Evolutionary conservation across 2,888 invertebrate genomes (phyloP), one percentile per base, ranked within the genome.

Genomic region (Drosophila mimetica): DNA sequence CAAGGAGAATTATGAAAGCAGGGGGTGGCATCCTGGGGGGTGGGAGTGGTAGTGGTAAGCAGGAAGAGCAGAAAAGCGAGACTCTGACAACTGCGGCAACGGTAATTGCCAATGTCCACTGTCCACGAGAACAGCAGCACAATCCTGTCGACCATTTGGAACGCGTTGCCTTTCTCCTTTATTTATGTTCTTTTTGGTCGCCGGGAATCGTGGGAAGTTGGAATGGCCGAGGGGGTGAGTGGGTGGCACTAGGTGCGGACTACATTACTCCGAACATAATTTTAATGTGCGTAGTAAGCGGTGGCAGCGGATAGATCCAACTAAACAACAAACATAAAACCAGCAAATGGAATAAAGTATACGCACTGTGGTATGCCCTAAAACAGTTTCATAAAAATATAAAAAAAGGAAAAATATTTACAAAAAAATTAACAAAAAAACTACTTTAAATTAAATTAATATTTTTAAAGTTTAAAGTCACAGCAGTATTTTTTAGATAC

Each of bases 61-160:
- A 16, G 42, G 41, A 37, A 32, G 34, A 18, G 48, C 61, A 51
- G 69, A 52, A 47, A 34, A 58, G 51, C 44, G 70, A 41, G 36
- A 75, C 76, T 80, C 75, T 80, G 80, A 83, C 80, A 81, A 80
- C 80, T 80, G 77, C 79, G 78, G 70, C 71, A 80, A 78, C 81
- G 80, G 78, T 83, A 81, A 81, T 81, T 78, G 76, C 77, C 80
- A 81, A 80, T 81, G 81, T 81, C 80, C 81, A 78, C 75, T 80
- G 76, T 54, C 81, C 67, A 74, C 51, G 69, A 41, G 65, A 60
- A 44, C 36, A 41, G 57, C 30, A 46, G 25, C 47, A 59, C 52
- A 53, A 59, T 48, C 67, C 67, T 53, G 60, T 52, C 46, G 41
- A 42, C 60, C 70, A 74, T 61, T 76, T 76, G 51, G 71, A 65